Percentiles rank a stretch among this genome's conserved stretches.
Evolutionary conservation across 2,797 vertebrate species (phyloP).

Genomic region (Catostomus latipinnis): DNA sequence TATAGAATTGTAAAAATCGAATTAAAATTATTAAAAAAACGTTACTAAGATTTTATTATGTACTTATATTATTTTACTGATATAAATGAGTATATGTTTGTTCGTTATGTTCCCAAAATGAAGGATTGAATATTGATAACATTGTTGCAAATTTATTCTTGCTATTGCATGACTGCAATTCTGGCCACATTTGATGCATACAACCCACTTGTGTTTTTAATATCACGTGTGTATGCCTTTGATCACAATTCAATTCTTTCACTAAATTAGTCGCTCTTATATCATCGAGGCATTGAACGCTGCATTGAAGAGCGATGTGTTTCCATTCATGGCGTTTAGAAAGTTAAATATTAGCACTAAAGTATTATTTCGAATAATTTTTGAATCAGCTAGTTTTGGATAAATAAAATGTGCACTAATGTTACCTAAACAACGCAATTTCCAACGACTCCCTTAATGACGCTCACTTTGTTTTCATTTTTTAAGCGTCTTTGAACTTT

Average conservation of each 20-base stretch:
- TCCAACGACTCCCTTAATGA: neutral
- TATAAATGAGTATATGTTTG: neutral
- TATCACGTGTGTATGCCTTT: neutral
- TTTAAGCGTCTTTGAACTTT: constrained; percentile 23
- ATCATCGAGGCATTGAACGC: constrained; percentile 1
- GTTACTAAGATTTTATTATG: no score
- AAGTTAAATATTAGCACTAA: neutral
- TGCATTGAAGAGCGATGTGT: neutral
- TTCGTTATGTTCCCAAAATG: no score
- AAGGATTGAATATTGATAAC: no score
- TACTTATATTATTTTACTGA: no score
- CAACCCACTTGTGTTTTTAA: neutral
- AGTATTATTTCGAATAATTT: neutral
- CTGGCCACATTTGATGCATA: no score
- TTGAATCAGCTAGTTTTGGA: neutral
- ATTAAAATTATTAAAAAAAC: no score
- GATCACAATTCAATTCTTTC: no score
- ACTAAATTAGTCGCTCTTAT: neutral
- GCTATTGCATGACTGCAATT: no score
- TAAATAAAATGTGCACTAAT: neutral
- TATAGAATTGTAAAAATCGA: no score
- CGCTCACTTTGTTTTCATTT: neutral
- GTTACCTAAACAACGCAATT: neutral
- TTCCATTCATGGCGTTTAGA: neutral
- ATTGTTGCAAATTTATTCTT: no score